Evolutionary conservation across 2,888 invertebrate species (phyloP), one percentile per base, ranked within the genome.

Genomic region (Ramazzottius varieornatus): DNA sequence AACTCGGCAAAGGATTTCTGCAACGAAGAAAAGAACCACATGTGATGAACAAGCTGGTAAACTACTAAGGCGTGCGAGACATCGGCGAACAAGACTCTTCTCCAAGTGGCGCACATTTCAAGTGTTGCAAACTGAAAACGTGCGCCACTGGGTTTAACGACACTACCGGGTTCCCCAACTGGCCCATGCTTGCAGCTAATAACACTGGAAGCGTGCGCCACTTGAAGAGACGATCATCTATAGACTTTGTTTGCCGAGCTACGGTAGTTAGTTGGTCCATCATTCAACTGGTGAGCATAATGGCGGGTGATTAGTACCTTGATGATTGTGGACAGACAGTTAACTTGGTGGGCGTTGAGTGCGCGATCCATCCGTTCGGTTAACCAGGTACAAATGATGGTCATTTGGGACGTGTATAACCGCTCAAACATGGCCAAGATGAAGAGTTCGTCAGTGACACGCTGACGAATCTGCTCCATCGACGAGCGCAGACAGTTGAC

Each of bases 1-100:
- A 96, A 98, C 79, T 98, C 96, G 64, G 92, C 89, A 81, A 93
- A 94, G 77, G 94, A 84, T 86, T 98, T 98, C 89, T 96, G 79
- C 32, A 74, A 72, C n/a, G n/a, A n/a, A n/a, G n/a, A n/a, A n/a
- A 65, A 65, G 65, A 32, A 46, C 78, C 78, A 68, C 46, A 65
- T 67, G 33, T 32, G 13, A 4, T 20, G 67, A 65, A 33, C 8
- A 16, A 32, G 40, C 46, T n/a, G n/a, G n/a, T n/a, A n/a, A n/a
- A n/a, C n/a, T n/a, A 8, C 13, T 63, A 24, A 29, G 8, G 13
- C 13, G n/a, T 63, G n/a, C 46, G n/a, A n/a, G n/a, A n/a, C n/a
- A n/a, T n/a, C n/a, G n/a, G n/a, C n/a, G n/a, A n/a, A n/a, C n/a
- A n/a, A n/a, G n/a, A n/a, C n/a, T n/a, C n/a, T n/a, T n/a, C n/a